Conservation (phyloP, 2,113 vertebrate species). For the Platanista minor region DNA sequence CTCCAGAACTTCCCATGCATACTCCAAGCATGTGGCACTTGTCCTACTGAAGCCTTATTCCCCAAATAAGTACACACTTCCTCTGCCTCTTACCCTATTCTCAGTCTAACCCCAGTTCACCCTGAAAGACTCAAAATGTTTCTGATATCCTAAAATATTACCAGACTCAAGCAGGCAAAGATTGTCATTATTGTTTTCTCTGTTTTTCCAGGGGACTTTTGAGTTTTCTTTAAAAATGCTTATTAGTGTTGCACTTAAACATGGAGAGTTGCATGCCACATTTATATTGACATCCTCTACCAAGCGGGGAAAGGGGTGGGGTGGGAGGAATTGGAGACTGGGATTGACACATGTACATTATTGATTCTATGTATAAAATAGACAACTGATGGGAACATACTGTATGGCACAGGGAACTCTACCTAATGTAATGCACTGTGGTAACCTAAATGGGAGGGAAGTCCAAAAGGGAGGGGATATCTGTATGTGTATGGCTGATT, state of each 20-base stretch:
- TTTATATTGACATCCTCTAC: neutral
- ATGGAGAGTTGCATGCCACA: neutral
- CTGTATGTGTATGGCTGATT: no score
- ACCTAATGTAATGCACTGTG: no score
- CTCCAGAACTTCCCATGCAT: neutral
- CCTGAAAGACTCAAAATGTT: neutral
- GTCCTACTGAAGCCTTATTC: neutral
- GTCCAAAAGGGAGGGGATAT: no score
- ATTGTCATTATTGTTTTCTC: neutral
- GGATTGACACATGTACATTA: no score
- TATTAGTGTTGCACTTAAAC: neutral
- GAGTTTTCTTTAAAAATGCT: neutral
- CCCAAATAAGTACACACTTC: neutral
- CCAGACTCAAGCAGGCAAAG: neutral
- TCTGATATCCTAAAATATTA: neutral
- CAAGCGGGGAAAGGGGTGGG: no score
- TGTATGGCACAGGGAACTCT: no score
- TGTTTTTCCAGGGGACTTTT: neutral
- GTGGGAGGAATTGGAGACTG: no score
- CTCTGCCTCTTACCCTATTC: neutral
- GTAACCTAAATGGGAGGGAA: no score
- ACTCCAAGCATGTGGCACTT: accelerated
- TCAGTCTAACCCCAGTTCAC: neutral
- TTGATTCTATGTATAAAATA: no score
- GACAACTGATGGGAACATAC: no score